Evolutionary conservation across 2,888 invertebrate genomes (phyloP), one percentile per base, ranked within the genome.

Genomic region (Leptinotarsa haldemani): DNA sequence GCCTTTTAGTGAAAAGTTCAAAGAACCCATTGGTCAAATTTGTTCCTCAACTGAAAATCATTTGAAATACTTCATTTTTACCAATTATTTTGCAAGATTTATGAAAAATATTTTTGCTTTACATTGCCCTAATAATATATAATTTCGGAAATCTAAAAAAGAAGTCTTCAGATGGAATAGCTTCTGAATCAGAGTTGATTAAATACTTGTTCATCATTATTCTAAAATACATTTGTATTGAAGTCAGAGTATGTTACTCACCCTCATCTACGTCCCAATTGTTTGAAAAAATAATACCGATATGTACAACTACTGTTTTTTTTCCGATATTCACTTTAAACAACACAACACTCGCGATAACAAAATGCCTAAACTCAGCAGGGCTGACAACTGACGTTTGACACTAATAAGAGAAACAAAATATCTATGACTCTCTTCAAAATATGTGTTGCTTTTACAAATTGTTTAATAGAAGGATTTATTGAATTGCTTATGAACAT

Each of bases 231-330:
- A 18, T 25, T 61, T 4, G 18, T n/a, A 61, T 61, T 9, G 5
- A 13, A 1, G 61, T 61, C 40, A 9, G 25, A 30, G 61, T 61
- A 30, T 30, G 25, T 20, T 30, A 30, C 61, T 61, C 13, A 61
- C 61, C 40, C 61, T 61, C 61, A 61, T 61, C 61, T 61, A 61
- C 61, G 25, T 40, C 61, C 61, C 61, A 61, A 61, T n/a, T 61
- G 30, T 40, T 40, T 61, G 40, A 61, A 40, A n/a, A 61, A 61
- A 56, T 56, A 40, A 40, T 61, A 61, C 30, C 16, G 61, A 61
- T 61, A 61, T 61, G 18, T 61, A 61, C 61, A 61, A 61, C 61
- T 16, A 61, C 16, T 61, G 61, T 61, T 40, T 61, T 40, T 61
- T n/a, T 61, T 61, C 9, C 0, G 61, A 61, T 61, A n/a, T 61